Conservation (phyloP, 1,140 invertebrate genomes). For the Drosophila serrata region DNA sequence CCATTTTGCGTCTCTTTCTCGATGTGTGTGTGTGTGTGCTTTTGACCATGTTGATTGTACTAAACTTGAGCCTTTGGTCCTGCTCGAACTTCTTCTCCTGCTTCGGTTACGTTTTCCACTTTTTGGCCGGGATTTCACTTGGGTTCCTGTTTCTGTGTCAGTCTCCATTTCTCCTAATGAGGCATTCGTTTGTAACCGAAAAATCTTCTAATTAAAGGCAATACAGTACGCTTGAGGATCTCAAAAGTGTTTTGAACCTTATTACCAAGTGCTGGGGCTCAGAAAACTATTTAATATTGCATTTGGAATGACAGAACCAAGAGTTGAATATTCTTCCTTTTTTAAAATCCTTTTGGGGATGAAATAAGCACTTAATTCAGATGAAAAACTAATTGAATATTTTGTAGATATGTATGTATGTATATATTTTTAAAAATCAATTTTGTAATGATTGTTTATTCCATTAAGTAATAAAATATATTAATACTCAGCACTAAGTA, state of each 20-base stretch:
- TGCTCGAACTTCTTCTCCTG: conserved; percentile 13
- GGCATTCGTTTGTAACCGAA: conserved; percentile 26
- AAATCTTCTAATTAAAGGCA: conserved; percentile 41
- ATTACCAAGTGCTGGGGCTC: not conserved
- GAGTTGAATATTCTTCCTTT: no score
- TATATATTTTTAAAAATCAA: not conserved
- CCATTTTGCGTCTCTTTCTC: not conserved
- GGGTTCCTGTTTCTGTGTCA: conserved; percentile 16
- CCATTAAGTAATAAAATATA: not conserved
- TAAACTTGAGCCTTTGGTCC: conserved; percentile 37
- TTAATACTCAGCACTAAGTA: not conserved
- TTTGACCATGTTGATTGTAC: conserved; percentile 37
- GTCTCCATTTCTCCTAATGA: conserved; percentile 40
- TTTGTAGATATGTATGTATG: no score
- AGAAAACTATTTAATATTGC: not conserved
- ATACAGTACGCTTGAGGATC: not conserved
- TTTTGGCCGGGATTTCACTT: conserved; percentile 39
- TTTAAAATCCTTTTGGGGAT: no score
- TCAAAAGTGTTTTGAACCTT: not conserved
- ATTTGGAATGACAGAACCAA: not conserved
- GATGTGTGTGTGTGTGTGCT: not conserved
- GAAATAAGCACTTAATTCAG: not conserved
- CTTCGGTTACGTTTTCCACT: conserved; percentile 10
- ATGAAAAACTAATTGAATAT: not conserved
- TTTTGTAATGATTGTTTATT: no score